Percentiles rank a stretch among this genome's conserved stretches.
phyloP scores from a whole-genome alignment of 2,888 invertebrate species.

The Euclidia mi region DNA sequence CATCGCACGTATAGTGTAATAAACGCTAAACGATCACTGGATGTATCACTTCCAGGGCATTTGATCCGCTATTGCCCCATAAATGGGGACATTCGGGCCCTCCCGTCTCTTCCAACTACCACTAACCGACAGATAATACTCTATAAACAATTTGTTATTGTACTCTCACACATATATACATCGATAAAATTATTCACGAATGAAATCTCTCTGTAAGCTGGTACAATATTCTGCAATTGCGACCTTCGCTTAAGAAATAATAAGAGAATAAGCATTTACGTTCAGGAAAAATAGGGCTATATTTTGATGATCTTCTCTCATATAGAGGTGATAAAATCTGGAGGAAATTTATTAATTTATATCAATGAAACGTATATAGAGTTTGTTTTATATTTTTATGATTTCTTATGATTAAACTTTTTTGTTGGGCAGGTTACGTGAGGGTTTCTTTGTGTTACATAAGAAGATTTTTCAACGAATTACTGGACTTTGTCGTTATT shows the following conservation, averaged over 20 bases:
- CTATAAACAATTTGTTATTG: conserved; percentile 63
- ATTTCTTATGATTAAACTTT: not conserved
- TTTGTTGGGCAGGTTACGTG: not conserved
- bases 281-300: not conserved
- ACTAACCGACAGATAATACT: conserved; percentile 60
- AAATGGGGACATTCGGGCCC: conserved; percentile 64
- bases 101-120: conserved; percentile 57
- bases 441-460: not conserved
- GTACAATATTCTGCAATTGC: conserved; percentile 26
- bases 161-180: conserved; percentile 38
- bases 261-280: not conserved
- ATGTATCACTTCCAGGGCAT: conserved; percentile 80
- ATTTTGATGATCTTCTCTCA: not conserved
- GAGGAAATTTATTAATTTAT: not conserved
- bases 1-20: conserved; percentile 50
- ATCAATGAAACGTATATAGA: not conserved
- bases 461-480: not conserved
- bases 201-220: conserved; percentile 19
- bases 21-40: conserved; percentile 72
- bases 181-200: conserved; percentile 48
- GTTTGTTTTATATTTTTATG: not conserved
- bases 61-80: conserved; percentile 76
- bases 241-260: conserved; percentile 28
- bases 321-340: not conserved
- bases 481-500: too few species aligned